Conservation (phyloP, 2,113 vertebrate species). For the Centropristis striata region DNA sequence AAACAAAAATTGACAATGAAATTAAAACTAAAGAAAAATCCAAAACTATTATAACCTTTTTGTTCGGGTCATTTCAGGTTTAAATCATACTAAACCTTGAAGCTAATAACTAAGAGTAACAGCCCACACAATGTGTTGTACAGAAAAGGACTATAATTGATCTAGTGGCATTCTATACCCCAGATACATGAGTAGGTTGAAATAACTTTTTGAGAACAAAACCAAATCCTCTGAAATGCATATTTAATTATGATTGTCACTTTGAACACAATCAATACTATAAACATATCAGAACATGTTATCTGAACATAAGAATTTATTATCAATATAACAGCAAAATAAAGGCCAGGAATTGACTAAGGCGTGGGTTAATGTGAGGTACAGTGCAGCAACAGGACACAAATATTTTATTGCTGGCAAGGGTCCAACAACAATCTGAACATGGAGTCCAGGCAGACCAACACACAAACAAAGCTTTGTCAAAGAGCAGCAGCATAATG, state of each 20-base stretch:
- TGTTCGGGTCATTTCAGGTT: no score
- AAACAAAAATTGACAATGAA: no score
- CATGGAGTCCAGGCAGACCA: constrained; percentile 57
- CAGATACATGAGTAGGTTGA: neutral
- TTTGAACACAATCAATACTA: constrained; percentile 38
- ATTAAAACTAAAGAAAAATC: no score
- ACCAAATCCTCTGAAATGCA: constrained; percentile 40
- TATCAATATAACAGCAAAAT: constrained; percentile 28
- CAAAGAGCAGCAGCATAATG: constrained; percentile 74
- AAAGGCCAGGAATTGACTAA: constrained; percentile 30
- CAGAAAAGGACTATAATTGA: neutral
- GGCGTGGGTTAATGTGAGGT: constrained; percentile 56
- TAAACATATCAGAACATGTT: constrained; percentile 31
- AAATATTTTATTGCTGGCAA: constrained; percentile 48
- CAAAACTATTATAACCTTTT: no score
- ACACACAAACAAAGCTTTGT: constrained; percentile 57
- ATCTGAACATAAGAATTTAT: constrained; percentile 17
- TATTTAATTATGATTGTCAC: constrained; percentile 62
- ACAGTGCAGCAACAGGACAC: constrained; percentile 53
- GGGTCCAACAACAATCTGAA: constrained; percentile 59
- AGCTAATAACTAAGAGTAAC: neutral
- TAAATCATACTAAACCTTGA: neutral
- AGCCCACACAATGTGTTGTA: neutral
- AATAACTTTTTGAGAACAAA: constrained; percentile 27
- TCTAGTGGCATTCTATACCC: neutral